Evolutionary conservation across 2,888 invertebrate genomes (phyloP), one percentile per base, ranked within the genome.

Genomic region (Drosophila tanythrix): DNA sequence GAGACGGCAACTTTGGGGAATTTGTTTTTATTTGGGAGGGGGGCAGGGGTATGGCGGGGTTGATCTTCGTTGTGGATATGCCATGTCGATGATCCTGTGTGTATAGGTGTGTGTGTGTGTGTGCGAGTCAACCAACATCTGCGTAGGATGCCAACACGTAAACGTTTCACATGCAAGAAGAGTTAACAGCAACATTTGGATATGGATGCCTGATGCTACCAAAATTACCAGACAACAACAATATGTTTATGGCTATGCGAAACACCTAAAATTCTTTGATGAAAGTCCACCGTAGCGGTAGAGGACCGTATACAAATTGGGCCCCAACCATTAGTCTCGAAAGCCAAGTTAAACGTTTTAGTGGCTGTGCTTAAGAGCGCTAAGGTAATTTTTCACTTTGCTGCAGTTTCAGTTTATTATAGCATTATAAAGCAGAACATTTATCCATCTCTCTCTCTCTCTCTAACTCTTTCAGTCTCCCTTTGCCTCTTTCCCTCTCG

Each of bases 321-420:
- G 86, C 76, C 70, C 63, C 57, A 50, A 79, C 87, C 87, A 87
- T 87, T 87, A 87, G 87, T 90, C 87, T 82, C 84, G 83, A 79
- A 69, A 79, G 83, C 70, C 77, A 74, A 79, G 75, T 89, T 88
- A 88, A 88, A 88, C 87, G 87, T 88, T 88, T 88, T 87, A 87
- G 89, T 87, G 90, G 87, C 87, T 87, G 76, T 89, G 82, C 78
- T 90, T 88, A 88, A 86, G 78, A 80, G 71, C 68, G 72, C 83
- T 76, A 76, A 83, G 81, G 83, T 88, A 83, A 84, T 88, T 84
- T 88, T 84, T 84, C 89, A 88, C 89, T 88, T 84, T 87, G 83
- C 82, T 69, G 75, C 79, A 79, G 82, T 59, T 67, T 74, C 71
- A 86, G 87, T 88, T 88, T 88, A 86, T 86, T 81, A 74, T 83